Conservation (phyloP, 2,888 invertebrate species). For the Alentia gelatinosa region DNA sequence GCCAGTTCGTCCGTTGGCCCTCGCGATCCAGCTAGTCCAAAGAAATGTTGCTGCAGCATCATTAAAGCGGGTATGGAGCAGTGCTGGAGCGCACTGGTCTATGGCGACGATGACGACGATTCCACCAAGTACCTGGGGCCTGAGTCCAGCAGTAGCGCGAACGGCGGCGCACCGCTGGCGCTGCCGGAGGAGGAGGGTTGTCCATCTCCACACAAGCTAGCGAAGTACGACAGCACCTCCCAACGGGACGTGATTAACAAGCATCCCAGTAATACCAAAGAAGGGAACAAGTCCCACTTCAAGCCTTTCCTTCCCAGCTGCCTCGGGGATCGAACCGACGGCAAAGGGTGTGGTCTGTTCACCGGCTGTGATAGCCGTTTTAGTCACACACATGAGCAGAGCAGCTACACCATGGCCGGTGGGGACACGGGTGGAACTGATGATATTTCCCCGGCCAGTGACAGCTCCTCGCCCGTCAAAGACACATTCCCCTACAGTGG, state of each 20-base stretch:
- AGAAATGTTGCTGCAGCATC: constrained; percentile 46
- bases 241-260: not conserved
- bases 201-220: constrained; percentile 38
- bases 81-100: constrained; percentile 37
- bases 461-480: constrained; percentile 45
- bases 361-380: constrained; percentile 36
- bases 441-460: constrained; percentile 40
- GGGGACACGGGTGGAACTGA: constrained; percentile 32
- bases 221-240: constrained; percentile 31
- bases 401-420: constrained; percentile 48
- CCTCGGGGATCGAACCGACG: constrained; percentile 21
- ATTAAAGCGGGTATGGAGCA: constrained; percentile 38
- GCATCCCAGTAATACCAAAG: not conserved
- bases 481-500: constrained; percentile 48
- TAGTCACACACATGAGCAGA: constrained; percentile 46
- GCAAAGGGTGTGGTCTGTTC: constrained; percentile 29
- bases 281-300: constrained; percentile 18
- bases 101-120: constrained; percentile 19
- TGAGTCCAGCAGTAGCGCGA: constrained; percentile 30
- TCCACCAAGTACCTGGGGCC: constrained; percentile 38
- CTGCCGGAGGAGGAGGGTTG: constrained; percentile 26
- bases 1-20: constrained; percentile 14
- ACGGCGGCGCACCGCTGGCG: constrained; percentile 15
- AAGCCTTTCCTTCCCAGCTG: constrained; percentile 47
- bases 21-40: not conserved